Conservation (phyloP, 2,113 vertebrate genomes). For the Catagonus wagneri region DNA sequence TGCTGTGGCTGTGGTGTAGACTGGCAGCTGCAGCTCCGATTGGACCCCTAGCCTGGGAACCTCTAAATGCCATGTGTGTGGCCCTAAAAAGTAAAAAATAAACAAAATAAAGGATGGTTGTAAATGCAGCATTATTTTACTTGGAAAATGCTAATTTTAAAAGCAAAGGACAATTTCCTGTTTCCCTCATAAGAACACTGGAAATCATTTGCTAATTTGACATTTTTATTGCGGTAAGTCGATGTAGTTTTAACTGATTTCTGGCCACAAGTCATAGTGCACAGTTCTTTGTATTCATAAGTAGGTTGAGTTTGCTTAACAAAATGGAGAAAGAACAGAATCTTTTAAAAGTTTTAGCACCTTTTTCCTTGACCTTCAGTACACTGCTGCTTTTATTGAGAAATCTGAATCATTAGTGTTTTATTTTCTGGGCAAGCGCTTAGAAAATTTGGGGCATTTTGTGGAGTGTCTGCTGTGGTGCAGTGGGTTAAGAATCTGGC, state of each 20-base stretch:
- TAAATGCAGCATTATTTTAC: not conserved
- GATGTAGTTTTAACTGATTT: not conserved
- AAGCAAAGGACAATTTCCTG: not conserved
- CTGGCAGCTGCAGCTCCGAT: no score
- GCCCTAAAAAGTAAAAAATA: no score
- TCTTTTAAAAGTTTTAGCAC: not conserved
- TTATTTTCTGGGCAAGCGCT: conserved; percentile 4
- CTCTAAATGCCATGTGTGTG: no score
- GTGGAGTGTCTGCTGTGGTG: no score
- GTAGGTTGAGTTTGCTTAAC: not conserved
- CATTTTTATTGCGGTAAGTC: not conserved
- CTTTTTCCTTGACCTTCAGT: not conserved
- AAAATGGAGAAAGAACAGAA: not conserved
- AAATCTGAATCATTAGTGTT: not conserved
- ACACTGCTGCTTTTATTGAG: not conserved
- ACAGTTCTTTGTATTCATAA: not conserved
- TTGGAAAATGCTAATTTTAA: not conserved
- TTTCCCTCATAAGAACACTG: not conserved
- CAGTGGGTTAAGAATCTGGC: no score
- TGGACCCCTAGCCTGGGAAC: no score
- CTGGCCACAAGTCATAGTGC: not conserved
- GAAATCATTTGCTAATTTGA: not conserved
- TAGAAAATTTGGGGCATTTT: not conserved
- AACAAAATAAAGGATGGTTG: not conserved
- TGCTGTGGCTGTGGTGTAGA: no score